Evolutionary conservation across 2,888 invertebrate species (phyloP), one percentile per base, ranked within the genome.

Genomic region (Hemaris fuciformis): DNA sequence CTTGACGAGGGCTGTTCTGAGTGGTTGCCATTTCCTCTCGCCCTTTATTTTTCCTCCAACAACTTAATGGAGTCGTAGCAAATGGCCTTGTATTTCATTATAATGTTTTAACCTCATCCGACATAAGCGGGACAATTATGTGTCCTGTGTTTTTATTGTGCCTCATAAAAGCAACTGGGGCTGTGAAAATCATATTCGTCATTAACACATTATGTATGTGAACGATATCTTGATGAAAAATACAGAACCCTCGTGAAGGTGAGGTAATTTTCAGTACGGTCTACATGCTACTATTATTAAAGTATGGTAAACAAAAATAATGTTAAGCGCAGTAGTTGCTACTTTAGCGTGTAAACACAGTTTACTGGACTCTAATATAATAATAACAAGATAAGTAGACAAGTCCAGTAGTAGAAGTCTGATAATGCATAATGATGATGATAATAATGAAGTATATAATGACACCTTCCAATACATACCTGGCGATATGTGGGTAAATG

Each of bases 11-110:
- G 85, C 84, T 76, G 67, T 73, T 77, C 80, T 84, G 85, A 89
- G 89, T 89, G 88, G 85, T 84, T 83, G 83, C 87, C 85, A 85
- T 90, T 89, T 88, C 85, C 88, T 83, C 71, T 78, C 79, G 77
- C 80, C 83, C 81, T 85, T 86, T 87, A 86, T 88, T 89, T 88
- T 87, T 85, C 80, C 80, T 83, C 79, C 81, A 85, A 88, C 87
- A 87, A 84, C 86, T 88, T 89, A 89, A 90, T 89, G 87, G 88
- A 87, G 80, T 86, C 84, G 84, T 87, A 85, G 87, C 86, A 83
- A 88, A 87, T 83, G 81, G 84, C 72, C 82, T 79, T 81, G 83
- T 81, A 84, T 87, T 88, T 86, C 85, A 86, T 86, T 85, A 86
- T 82, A 85, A 85, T 87, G 83, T 84, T 87, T 87, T 87, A 85